Evolutionary conservation across 1,140 invertebrate species (phyloP).

Genomic region (Calephelis virginiensis): DNA sequence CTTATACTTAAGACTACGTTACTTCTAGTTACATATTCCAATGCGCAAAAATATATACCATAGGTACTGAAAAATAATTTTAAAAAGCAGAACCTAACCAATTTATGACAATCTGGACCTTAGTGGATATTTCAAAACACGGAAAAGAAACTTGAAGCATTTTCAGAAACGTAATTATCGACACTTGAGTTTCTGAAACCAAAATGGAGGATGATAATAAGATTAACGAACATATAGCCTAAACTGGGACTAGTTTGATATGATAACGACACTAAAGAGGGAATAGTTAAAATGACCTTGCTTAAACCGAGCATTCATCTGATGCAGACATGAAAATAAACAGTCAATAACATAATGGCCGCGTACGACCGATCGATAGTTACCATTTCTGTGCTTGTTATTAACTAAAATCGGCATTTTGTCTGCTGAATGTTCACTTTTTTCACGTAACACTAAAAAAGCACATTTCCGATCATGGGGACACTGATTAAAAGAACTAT

Average conservation of each 20-base stretch:
- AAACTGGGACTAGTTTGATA: not conserved
- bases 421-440: conserved; percentile 31
- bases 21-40: too few species aligned
- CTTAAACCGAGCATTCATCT: not conserved
- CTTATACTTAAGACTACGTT: too few species aligned
- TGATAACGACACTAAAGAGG: not conserved
- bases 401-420: conserved; percentile 70
- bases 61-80: too few species aligned
- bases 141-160: too few species aligned
- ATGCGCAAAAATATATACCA: too few species aligned
- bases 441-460: conserved; percentile 55
- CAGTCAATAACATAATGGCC: conserved; percentile 45
- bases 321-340: not conserved
- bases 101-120: too few species aligned
- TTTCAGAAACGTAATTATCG: too few species aligned
- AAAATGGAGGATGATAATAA: not conserved
- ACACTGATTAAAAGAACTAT: conserved; percentile 29
- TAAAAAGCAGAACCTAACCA: too few species aligned
- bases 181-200: not conserved
- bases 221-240: not conserved
- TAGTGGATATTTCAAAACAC: too few species aligned
- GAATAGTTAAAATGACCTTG: not conserved
- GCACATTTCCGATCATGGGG: conserved; percentile 47
- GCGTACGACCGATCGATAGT: conserved; percentile 66
- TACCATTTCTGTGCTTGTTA: conserved; percentile 64